A percentile compares a stretch with the other conserved stretches of the same genome.
phyloP scores from a whole-genome alignment of 2,113 vertebrate genomes.

The Saccopteryx leptura region DNA sequence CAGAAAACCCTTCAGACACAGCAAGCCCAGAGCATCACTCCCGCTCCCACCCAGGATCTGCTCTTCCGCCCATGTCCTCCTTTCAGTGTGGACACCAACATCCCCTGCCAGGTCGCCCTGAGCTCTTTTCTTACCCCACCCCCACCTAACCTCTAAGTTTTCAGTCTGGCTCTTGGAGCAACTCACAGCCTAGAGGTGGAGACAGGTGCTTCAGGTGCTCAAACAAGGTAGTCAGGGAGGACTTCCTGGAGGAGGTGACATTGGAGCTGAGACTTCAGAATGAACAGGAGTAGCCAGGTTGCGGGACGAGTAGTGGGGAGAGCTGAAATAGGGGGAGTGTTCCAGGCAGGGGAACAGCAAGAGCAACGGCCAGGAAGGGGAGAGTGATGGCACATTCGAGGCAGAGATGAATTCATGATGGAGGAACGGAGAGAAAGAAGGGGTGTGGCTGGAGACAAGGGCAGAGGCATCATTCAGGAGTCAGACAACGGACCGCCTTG shows the following conservation, averaged over 20 bases:
- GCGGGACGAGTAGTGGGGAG: not conserved
- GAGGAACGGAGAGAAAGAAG: not conserved
- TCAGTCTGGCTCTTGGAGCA: not conserved
- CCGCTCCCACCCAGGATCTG: not conserved
- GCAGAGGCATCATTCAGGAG: not conserved
- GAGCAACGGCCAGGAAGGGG: not conserved
- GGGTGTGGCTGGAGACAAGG: not conserved
- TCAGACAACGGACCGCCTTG: not conserved
- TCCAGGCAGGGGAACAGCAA: not conserved
- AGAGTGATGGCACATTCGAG: not conserved
- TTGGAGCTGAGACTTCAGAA: not conserved
- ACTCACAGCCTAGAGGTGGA: not conserved
- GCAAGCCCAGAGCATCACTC: not conserved
- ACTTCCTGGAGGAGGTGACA: conserved; percentile 35
- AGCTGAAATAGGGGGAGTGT: not conserved
- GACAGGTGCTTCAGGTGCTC: not conserved
- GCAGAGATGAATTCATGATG: not conserved
- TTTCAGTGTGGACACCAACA: not conserved
- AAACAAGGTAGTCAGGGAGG: not conserved
- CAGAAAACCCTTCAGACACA: not conserved
- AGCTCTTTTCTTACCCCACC: not conserved
- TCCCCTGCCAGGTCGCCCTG: not conserved
- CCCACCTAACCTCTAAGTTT: not conserved
- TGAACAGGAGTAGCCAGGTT: not conserved
- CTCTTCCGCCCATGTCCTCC: not conserved